phyloP scores from a whole-genome alignment of 2,113 vertebrate species.

The Chaetodon auriga region DNA sequence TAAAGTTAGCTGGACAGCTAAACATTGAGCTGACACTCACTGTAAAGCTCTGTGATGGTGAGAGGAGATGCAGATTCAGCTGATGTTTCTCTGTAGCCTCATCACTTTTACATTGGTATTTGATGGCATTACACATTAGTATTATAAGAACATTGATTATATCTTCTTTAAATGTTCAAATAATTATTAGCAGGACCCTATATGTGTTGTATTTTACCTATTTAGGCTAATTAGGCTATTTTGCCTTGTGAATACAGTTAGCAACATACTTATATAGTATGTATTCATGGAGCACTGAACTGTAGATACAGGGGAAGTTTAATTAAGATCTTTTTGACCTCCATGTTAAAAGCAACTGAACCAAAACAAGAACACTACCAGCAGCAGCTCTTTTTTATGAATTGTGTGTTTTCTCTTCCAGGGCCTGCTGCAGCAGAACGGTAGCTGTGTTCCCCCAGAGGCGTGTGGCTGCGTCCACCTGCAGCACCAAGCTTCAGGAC shows the following conservation, averaged over 20 bases:
- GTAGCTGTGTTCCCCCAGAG: slow-evolving; percentile 80
- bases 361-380: background rate
- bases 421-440: slow-evolving; percentile 89
- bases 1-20: background rate
- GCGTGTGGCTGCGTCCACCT: slow-evolving; percentile 86
- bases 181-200: background rate
- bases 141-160: background rate
- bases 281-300: background rate
- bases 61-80: background rate
- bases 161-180: background rate
- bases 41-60: too few relatives aligned
- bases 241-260: background rate
- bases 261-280: background rate
- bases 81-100: background rate
- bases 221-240: background rate
- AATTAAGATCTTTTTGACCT: background rate
- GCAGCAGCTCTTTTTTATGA: background rate
- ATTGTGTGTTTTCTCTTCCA: slow-evolving; percentile 41
- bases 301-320: background rate
- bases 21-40: background rate
- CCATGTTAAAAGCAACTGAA: background rate
- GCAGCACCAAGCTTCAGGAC: slow-evolving; percentile 57
- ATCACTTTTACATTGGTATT: background rate
- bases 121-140: background rate
- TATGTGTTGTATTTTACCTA: too few relatives aligned